Evolutionary conservation across 2,797 vertebrate genomes (phyloP).

Genomic region (Crypturellus tataupa): DNA sequence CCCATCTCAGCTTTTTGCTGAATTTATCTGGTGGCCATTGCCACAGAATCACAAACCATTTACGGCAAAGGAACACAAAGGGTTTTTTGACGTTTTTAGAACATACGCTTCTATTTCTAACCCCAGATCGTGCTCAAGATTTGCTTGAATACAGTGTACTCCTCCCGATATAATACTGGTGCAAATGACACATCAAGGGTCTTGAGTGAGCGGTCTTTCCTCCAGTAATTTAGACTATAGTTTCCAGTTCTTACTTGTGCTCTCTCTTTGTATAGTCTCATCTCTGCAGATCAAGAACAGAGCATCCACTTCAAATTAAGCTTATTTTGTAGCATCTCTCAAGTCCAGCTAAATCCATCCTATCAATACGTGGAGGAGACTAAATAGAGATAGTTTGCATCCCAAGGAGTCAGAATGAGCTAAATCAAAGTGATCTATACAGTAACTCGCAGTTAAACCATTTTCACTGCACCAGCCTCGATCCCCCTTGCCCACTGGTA

Average conservation of each 20-base stretch:
- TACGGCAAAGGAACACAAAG: neutral
- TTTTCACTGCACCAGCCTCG: neutral
- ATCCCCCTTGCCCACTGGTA: neutral
- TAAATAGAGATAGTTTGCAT: neutral
- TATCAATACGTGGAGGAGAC: neutral
- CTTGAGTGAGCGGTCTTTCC: neutral
- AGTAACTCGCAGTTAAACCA: neutral
- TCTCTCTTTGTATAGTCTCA: too few relatives aligned
- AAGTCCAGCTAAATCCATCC: neutral
- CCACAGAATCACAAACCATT: neutral
- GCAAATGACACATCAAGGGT: neutral
- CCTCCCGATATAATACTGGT: rapidly evolving
- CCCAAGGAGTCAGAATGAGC: neutral
- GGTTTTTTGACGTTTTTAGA: neutral
- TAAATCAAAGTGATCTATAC: neutral
- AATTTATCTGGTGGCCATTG: rapidly evolving
- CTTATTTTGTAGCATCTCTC: neutral
- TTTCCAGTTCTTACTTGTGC: too few relatives aligned
- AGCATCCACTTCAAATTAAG: neutral
- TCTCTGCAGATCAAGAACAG: too few relatives aligned
- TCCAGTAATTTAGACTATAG: too few relatives aligned
- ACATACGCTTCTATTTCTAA: neutral
- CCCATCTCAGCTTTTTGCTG: neutral
- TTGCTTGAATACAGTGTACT: neutral
- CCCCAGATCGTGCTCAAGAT: rapidly evolving